A percentile compares a stretch with the other conserved stretches of the same genome.
Evolutionary conservation across 2,113 vertebrate species (phyloP).

Genomic region (Platanista minor): DNA sequence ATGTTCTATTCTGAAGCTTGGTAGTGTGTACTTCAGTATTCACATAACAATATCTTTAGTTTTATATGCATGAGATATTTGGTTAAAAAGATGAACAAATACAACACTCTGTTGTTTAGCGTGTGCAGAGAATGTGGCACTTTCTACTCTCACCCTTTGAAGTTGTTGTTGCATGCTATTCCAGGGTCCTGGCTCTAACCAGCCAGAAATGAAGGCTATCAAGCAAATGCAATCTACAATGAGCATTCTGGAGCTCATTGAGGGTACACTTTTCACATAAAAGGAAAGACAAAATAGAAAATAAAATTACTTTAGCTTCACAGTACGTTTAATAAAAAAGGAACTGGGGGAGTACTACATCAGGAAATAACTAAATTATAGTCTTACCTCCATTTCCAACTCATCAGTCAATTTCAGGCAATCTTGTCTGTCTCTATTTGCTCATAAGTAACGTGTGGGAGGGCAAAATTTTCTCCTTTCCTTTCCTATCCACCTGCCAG

Average conservation of each 20-base stretch:
- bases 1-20: not conserved
- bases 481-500: not conserved
- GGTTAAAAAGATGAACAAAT: not conserved
- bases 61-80: not conserved
- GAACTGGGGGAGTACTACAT: not conserved
- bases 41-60: not conserved
- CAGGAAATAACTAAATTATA: not conserved
- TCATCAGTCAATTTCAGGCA: not conserved
- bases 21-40: not conserved
- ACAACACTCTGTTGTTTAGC: not conserved
- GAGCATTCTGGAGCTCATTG: not conserved
- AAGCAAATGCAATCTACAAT: not conserved
- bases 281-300: conserved; percentile 11
- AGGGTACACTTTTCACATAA: not conserved
- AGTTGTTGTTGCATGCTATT: fast-evolving
- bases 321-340: conserved; percentile 9
- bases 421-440: not conserved
- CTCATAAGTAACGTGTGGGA: not conserved
- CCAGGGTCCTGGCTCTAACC: not conserved
- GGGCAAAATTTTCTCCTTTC: not conserved
- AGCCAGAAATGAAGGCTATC: not conserved
- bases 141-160: not conserved
- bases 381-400: not conserved
- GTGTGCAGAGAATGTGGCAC: not conserved
- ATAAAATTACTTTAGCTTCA: not conserved